Conservation (phyloP, 2,888 invertebrate genomes). For the Papilio gigon region DNA sequence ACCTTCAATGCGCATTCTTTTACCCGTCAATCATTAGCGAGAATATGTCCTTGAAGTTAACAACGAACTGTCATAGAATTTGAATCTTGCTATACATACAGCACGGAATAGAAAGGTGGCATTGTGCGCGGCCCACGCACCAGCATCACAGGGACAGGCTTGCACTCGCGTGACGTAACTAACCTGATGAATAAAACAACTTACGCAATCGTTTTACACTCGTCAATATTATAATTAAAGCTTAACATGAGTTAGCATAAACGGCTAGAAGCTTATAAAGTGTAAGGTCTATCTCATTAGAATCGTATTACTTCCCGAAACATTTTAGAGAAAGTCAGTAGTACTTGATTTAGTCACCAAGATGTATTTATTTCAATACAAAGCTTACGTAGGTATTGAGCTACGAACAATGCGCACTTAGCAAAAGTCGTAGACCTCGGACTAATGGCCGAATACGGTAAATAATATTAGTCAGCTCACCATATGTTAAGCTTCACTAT, state of each 20-base stretch:
- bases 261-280: not conserved
- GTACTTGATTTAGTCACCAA: not conserved
- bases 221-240: conserved; percentile 6
- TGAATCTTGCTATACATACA: conserved; percentile 6
- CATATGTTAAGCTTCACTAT: conserved; percentile 9
- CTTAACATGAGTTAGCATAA: not conserved
- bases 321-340: not conserved
- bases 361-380: not conserved
- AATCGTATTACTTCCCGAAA: too few relatives aligned
- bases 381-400: not conserved
- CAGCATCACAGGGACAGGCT: conserved; percentile 52
- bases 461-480: conserved; percentile 21
- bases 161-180: conserved; percentile 48
- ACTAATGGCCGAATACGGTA: conserved; percentile 22
- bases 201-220: conserved; percentile 26
- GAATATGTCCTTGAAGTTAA: not conserved
- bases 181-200: conserved; percentile 25
- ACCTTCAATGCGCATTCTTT: too few relatives aligned
- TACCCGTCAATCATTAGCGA: not conserved
- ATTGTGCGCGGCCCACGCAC: conserved; percentile 63
- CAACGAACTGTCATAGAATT: not conserved
- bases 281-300: not conserved
- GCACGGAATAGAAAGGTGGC: conserved; percentile 58
- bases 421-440: conserved; percentile 21
- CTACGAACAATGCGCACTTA: conserved; percentile 17